Evolutionary conservation across 1,140 invertebrate species (phyloP), one percentile per base, ranked within the genome.

Genomic region (Leptonema lineaticorne): DNA sequence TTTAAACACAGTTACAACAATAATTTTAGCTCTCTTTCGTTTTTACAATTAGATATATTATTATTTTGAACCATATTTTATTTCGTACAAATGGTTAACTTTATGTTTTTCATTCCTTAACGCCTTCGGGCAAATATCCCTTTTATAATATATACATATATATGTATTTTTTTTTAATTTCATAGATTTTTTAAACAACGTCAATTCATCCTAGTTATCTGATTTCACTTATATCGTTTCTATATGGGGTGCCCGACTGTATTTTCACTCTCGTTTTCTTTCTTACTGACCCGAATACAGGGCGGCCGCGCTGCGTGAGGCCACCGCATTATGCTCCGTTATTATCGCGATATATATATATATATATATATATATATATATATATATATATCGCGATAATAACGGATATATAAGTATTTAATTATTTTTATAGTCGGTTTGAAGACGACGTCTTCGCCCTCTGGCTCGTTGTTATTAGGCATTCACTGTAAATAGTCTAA

Each of bases 351-450:
- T n/a, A n/a, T n/a, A n/a, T n/a, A n/a, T n/a, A n/a, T n/a, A n/a
- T n/a, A n/a, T n/a, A n/a, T n/a, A n/a, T n/a, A n/a, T n/a, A n/a
- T n/a, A n/a, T n/a, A n/a, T n/a, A n/a, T n/a, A n/a, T n/a, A n/a
- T n/a, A n/a, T n/a, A n/a, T n/a, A n/a, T n/a, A n/a, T n/a, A n/a
- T n/a, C n/a, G n/a, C n/a, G n/a, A n/a, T n/a, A n/a, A n/a, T 16
- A 41, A 16, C 67, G 53, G 64, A 64, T 62, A 62, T 68, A 68
- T 68, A 68, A 68, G 57, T 68, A 68, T 68, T 68, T 65, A 63
- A 64, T 69, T 53, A 69, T 69, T 69, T 69, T 69, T 69, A 69
- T 59, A 28, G 50, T 62, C n/a, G 27, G 48, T 65, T 69, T 63
- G 68, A 59, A 65, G 68, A 62, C 60, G 11, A 24, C 20, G 33